Evolutionary conservation across 2,888 invertebrate species (phyloP).

Genomic region (Eurois occulta): DNA sequence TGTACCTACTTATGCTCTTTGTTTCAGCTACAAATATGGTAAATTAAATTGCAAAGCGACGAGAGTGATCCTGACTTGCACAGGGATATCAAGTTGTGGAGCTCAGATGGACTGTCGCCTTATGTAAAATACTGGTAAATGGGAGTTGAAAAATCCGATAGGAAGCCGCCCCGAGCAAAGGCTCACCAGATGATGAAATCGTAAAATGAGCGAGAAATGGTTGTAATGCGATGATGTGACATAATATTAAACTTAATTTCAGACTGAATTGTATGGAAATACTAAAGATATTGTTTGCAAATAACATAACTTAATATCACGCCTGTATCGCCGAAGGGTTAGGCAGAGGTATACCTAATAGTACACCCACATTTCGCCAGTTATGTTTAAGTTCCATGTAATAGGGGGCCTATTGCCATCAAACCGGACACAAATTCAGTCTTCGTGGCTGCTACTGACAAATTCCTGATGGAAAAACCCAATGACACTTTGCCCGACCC

Average conservation of each 20-base stretch:
- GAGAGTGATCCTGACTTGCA: neutral
- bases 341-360: no score
- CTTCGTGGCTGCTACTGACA: no score
- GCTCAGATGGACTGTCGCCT: neutral
- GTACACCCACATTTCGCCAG: no score
- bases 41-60: neutral
- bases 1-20: neutral
- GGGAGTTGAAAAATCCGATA: neutral
- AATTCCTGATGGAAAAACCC: no score
- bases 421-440: no score
- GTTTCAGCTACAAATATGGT: neutral
- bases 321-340: no score
- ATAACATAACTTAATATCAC: no score
- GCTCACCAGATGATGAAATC: neutral
- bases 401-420: no score
- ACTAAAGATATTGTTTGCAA: no score
- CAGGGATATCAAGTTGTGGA: neutral
- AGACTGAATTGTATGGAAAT: neutral
- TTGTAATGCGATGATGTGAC: neutral
- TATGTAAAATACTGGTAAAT: neutral
- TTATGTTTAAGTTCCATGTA: no score
- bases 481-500: no score
- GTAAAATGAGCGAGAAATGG: neutral
- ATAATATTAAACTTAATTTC: neutral
- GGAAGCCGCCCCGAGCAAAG: no score